These are phyloP conservation scores for Microtus oregoni DNA, from an alignment of 2,113 vertebrate genomes.

Conservation along the genomic window DNA sequence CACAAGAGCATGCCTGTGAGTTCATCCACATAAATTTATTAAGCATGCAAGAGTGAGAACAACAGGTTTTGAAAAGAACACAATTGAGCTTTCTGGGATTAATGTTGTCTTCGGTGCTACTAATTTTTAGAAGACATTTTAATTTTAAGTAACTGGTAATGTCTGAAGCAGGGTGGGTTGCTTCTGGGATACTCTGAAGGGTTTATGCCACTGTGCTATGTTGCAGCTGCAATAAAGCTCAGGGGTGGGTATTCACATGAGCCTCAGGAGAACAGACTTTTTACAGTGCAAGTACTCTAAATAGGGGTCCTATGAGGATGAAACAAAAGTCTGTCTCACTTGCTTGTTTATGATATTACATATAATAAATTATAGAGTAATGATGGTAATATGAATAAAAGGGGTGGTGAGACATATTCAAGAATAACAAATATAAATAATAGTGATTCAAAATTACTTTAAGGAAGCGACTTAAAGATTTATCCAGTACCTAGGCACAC, in stretches of 20 bases:
- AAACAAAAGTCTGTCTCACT: background rate
- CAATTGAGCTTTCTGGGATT: background rate
- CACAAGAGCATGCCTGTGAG: background rate
- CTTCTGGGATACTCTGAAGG: too few relatives aligned
- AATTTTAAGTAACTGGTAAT: background rate
- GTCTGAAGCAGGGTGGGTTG: background rate
- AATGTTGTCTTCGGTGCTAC: background rate
- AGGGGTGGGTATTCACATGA: rapidly evolving
- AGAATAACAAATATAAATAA: background rate
- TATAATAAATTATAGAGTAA: background rate
- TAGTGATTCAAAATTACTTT: too few relatives aligned
- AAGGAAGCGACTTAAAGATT: too few relatives aligned
- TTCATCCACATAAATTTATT: background rate
- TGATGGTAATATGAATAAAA: rapidly evolving
- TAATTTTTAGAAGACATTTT: background rate
- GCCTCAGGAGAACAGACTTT: rapidly evolving
- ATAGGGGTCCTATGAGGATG: background rate
- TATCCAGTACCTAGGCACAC: background rate
- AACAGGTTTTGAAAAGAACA: rapidly evolving
- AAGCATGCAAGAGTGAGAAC: rapidly evolving
- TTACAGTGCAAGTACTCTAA: too few relatives aligned
- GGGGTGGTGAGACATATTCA: rapidly evolving
- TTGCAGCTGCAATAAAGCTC: background rate
- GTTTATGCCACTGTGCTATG: too few relatives aligned
- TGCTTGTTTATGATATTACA: background rate